phyloP scores from a whole-genome alignment of 37 sponge, comb jelly and placozoan species.

The Eunapius fragilis region DNA sequence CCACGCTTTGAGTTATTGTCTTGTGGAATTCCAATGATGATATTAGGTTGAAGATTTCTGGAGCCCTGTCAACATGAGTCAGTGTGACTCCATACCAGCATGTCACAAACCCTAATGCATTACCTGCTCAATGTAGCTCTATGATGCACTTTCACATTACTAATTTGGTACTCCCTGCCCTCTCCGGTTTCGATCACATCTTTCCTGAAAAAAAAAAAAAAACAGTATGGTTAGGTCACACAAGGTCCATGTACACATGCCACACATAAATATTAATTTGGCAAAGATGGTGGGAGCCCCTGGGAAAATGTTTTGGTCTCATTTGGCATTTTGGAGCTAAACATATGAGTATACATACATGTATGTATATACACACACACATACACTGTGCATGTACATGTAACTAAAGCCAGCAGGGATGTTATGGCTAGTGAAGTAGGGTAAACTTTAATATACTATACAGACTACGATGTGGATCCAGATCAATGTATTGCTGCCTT shows the following conservation, averaged over 20 bases:
- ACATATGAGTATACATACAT: no score
- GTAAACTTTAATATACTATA: no score
- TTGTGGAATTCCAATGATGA: not conserved
- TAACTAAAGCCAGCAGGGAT: not conserved
- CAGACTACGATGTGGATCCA: no score
- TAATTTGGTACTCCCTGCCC: not conserved
- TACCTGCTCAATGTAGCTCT: slow-evolving; percentile 21
- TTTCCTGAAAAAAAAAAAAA: not conserved
- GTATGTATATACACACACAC: no score
- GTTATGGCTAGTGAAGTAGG: not conserved
- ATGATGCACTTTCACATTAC: not conserved
- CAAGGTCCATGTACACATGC: no score
- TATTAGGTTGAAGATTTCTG: slow-evolving; percentile 32
- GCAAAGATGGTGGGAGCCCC: no score
- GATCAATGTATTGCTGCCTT: no score
- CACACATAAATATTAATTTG: no score
- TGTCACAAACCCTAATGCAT: not conserved
- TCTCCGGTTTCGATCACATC: slow-evolving; percentile 7
- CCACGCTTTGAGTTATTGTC: not conserved
- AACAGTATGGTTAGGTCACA: not conserved
- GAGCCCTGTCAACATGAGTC: slow-evolving; percentile 3
- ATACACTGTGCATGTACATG: not conserved
- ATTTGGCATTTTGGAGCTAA: no score
- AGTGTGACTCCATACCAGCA: not conserved
- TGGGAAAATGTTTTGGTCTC: no score